Evolutionary conservation across 2,797 vertebrate species (phyloP).

Genomic region (Danionella dracula): DNA sequence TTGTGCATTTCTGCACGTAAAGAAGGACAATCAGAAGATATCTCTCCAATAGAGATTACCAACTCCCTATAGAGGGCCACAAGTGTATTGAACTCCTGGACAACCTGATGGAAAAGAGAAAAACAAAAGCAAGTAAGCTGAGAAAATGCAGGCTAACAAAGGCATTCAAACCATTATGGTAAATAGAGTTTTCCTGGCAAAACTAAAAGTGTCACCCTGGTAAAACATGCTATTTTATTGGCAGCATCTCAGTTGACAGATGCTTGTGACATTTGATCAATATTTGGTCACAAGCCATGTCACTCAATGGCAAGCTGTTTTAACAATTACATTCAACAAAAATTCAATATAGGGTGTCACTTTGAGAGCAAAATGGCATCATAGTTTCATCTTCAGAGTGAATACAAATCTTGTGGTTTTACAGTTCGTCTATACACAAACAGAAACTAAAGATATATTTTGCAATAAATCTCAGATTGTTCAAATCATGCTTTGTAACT

Average conservation of each 20-base stretch:
- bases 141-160: not conserved
- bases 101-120: conserved; percentile 73
- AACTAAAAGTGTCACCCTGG: not conserved
- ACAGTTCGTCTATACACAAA: no score
- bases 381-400: no score
- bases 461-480: no score
- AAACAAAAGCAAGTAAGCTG: not conserved
- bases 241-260: not conserved
- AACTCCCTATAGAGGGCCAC: conserved; percentile 94
- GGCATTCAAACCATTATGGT: not conserved
- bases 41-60: conserved; percentile 95
- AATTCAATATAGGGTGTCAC: no score
- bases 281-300: conserved; percentile 40
- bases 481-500: no score
- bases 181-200: no score
- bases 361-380: no score
- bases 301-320: not conserved
- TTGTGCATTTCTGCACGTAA: conserved; percentile 87
- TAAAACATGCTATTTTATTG: not conserved
- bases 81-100: conserved; percentile 97
- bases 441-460: no score
- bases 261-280: conserved; percentile 3
- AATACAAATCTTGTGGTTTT: no score
- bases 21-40: conserved; percentile 84
- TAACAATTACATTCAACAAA: not conserved